A percentile compares a stretch with the other conserved stretches of the same genome.
phyloP scores from a whole-genome alignment of 2,797 vertebrate species.

The Prunella strophiata region DNA sequence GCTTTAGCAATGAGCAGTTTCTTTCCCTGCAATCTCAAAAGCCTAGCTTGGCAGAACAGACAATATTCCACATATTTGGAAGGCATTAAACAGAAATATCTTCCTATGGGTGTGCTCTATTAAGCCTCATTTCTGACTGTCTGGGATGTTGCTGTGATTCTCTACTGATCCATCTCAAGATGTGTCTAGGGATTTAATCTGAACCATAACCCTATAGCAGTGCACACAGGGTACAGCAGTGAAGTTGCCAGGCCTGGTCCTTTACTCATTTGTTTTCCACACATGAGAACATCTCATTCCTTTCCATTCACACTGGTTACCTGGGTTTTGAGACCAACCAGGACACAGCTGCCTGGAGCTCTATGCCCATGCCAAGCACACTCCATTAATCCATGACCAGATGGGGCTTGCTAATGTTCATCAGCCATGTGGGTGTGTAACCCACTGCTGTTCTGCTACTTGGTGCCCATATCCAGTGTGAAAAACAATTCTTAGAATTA shows the following conservation, averaged over 20 bases:
- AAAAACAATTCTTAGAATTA: background rate
- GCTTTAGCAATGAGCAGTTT: background rate
- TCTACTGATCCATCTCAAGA: background rate
- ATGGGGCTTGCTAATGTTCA: background rate
- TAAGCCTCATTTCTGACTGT: background rate
- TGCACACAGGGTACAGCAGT: background rate
- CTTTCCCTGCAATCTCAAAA: background rate
- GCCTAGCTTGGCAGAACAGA: background rate
- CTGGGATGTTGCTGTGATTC: rapidly evolving
- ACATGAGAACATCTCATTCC: rapidly evolving
- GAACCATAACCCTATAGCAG: background rate
- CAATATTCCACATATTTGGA: background rate
- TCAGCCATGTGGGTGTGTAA: background rate
- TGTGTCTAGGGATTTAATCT: background rate
- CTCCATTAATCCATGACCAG: rapidly evolving
- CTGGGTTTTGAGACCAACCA: background rate
- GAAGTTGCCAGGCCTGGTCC: background rate
- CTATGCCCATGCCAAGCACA: rapidly evolving
- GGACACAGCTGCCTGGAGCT: rapidly evolving
- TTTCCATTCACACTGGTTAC: background rate
- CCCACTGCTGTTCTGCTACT: rapidly evolving
- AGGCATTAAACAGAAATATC: background rate
- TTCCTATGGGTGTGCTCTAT: background rate
- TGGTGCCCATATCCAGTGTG: background rate
- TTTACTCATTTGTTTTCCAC: rapidly evolving